Evolutionary conservation across 2,888 invertebrate species (phyloP), one percentile per base, ranked within the genome.

Genomic region (Lydus trimaculatus): DNA sequence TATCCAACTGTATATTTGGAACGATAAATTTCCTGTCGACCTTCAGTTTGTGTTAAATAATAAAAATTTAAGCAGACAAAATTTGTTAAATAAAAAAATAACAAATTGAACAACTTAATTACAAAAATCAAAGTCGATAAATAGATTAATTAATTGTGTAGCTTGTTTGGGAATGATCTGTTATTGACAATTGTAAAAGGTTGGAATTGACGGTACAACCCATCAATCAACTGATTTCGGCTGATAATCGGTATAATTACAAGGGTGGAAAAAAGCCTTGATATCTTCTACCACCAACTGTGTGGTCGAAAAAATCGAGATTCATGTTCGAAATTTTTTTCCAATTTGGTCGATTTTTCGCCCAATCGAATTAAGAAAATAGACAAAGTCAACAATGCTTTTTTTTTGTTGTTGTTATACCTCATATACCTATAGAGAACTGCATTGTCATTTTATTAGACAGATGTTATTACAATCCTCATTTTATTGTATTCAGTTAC

Each of bases 241-340:
- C 43, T 17, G 43, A 70, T 70, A 70, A 70, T 70, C 67, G 70
- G 70, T 61, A 70, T 66, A 70, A 70, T 70, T 70, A 61, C 66
- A 43, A 17, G 31, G 61, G 64, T 13, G 33, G 60, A 60, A 66
- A 60, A 56, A 66, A 56, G 52, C n/a, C 17, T 2, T 36, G n/a
- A 43, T 43, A 43, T 39, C 4, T 43, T n/a, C 43, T 43, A n/a
- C n/a, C n/a, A 43, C n/a, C 17, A 5, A n/a, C 15, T 15, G 15
- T 9, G 15, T 0, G 36, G 13, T 1, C 11, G 31, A 31, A 31
- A 31, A 31, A 31, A 31, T 31, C 31, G 9, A 36, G n/a, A 17
- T 43, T 43, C 3, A 11, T 7, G 9, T 33, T 11, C 7, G 3
- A 1, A 2, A 1, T 33, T 33, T 33, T 3, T 33, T 33, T 33